Percentiles rank a stretch among this genome's conserved stretches.
Evolutionary conservation across 1,140 invertebrate genomes (phyloP).

Genomic region (Apocrypta bakeri): DNA sequence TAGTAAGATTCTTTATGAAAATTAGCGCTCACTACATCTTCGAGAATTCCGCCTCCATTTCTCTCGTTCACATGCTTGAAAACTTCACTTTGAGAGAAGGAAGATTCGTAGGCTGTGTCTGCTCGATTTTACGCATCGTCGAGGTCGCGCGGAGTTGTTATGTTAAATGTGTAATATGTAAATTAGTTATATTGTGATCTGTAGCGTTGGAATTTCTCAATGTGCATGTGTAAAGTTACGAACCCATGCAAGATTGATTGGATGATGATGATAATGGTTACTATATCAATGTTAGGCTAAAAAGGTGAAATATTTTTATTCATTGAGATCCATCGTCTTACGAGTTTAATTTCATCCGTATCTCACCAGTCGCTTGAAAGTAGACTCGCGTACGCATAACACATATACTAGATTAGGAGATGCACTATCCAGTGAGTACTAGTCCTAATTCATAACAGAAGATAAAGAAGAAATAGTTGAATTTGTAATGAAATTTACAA

Average conservation of each 20-base stretch:
- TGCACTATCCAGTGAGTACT: too few relatives aligned
- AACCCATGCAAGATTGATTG: neutral
- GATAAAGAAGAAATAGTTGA: neutral
- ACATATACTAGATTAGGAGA: too few relatives aligned
- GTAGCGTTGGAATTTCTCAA: conserved; percentile 2
- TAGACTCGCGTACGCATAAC: too few relatives aligned
- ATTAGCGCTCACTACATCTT: neutral
- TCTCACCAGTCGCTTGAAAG: too few relatives aligned
- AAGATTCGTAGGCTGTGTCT: neutral
- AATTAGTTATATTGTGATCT: conserved; percentile 24
- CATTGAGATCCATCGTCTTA: too few relatives aligned
- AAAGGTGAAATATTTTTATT: too few relatives aligned
- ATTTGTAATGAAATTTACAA: neutral
- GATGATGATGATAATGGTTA: neutral
- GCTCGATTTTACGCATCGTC: conserved; percentile 34
- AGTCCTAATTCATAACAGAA: too few relatives aligned
- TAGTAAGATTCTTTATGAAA: neutral
- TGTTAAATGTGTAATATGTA: neutral
- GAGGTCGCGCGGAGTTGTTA: neutral
- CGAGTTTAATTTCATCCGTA: too few relatives aligned
- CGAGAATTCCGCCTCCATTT: neutral
- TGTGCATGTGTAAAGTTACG: too few relatives aligned
- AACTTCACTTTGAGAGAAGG: neutral
- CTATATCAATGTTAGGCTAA: too few relatives aligned
- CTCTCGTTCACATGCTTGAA: neutral